Evolutionary conservation across 1,140 invertebrate genomes (phyloP).

Genomic region (Bombus confusus): DNA sequence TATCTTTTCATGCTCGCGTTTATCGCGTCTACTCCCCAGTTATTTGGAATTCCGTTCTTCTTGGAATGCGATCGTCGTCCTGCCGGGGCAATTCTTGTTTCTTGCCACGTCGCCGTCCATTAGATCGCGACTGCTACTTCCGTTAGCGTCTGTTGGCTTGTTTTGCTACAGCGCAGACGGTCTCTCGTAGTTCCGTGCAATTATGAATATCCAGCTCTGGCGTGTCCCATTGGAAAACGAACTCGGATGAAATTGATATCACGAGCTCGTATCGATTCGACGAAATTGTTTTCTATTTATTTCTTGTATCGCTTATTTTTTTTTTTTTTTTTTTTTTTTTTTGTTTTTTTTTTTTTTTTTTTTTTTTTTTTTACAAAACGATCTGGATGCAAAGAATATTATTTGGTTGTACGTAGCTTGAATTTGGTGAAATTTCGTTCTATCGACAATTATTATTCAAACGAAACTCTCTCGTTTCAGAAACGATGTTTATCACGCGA

Average conservation of each 20-base stretch:
- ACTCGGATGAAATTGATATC: not conserved
- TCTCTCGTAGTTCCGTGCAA: not conserved
- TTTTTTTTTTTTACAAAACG: too few relatives aligned
- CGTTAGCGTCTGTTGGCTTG: not conserved
- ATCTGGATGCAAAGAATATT: too few relatives aligned
- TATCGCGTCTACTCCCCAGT: not conserved
- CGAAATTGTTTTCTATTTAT: not conserved
- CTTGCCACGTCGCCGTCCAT: slow-evolving; percentile 21
- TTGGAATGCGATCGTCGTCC: slow-evolving; percentile 7
- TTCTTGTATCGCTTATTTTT: not conserved
- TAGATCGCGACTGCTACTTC: slow-evolving; percentile 1
- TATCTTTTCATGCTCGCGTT: not conserved
- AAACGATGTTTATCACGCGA: not conserved
- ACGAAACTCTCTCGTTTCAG: not conserved
- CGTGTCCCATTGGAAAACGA: not conserved
- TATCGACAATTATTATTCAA: too few relatives aligned
- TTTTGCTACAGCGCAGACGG: not conserved
- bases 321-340: too few relatives aligned
- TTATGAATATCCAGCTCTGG: not conserved
- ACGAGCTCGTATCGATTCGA: not conserved
- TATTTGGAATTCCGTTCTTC: slow-evolving; percentile 17
- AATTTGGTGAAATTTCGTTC: too few relatives aligned
- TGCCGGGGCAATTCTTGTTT: slow-evolving; percentile 6
- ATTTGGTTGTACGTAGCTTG: too few relatives aligned
- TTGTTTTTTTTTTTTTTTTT: too few relatives aligned